phyloP scores from a whole-genome alignment of 2,888 invertebrate genomes.

The Nomada fabriciana region DNA sequence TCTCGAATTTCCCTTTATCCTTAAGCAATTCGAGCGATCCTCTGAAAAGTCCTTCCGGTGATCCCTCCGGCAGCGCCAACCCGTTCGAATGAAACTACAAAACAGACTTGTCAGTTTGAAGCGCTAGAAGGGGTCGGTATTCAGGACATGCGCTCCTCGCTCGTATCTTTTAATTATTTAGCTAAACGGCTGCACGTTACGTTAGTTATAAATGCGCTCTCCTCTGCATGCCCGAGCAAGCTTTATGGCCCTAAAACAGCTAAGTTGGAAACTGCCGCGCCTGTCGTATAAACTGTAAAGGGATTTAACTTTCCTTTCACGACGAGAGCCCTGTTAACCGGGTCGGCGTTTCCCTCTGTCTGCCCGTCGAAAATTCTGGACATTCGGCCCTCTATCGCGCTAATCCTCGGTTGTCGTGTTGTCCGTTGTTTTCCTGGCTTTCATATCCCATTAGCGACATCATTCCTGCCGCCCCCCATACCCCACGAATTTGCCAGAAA shows the following conservation, averaged over 20 bases:
- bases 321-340: conserved; percentile 72
- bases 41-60: neutral
- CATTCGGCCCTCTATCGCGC: conserved; percentile 61
- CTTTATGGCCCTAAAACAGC: conserved; percentile 81
- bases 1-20: neutral
- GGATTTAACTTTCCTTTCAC: conserved; percentile 83
- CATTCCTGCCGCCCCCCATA: conserved; percentile 5
- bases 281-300: conserved; percentile 82
- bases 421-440: conserved; percentile 69
- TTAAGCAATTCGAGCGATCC: neutral
- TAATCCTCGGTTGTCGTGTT: conserved; percentile 67
- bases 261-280: conserved; percentile 79
- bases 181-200: conserved; percentile 79
- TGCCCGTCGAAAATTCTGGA: conserved; percentile 72
- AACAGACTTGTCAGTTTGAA: conserved; percentile 44
- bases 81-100: conserved; percentile 15
- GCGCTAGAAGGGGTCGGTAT: conserved; percentile 44
- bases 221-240: conserved; percentile 75
- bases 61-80: no score
- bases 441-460: conserved; percentile 68
- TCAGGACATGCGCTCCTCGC: conserved; percentile 61
- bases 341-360: conserved; percentile 73
- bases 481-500: conserved; percentile 12
- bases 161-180: conserved; percentile 83
- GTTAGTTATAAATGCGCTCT: conserved; percentile 80